Base-by-base conservation (phyloP, 2,888 invertebrate species). In the Liodrosophila aerea region DNA sequence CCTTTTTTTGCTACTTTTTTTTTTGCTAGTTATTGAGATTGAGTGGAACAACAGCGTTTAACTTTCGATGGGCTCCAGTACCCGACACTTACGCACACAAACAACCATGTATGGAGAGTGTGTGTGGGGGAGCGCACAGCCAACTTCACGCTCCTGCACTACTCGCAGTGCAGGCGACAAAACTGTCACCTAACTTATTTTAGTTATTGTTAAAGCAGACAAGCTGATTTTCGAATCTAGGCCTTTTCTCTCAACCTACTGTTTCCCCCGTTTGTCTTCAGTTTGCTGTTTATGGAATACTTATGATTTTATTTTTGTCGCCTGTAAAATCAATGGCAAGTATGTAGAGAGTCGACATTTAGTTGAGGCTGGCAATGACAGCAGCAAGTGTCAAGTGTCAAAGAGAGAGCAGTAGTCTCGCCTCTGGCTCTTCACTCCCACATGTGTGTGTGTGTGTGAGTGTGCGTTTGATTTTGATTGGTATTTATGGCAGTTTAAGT, bases 391-490 rank as follows among this genome's bases (percentile, higher is more conserved):
- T 71, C 61, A 36, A 65, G 61, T 56, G 61, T 29, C 44, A 53
- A 61, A 64, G 4, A 34, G 22, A 40, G 40, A 16, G 22, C 7
- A 12, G n/a, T 3, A 27, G 18, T 16, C 34, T 34, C 13, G 13
- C 12, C 15, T 3, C 34, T 1, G 22, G n/a, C n/a, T n/a, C 22
- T 22, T 29, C 29, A 11, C 33, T 33, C 37, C 8, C 18, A 5
- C 11, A 4, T 1, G 27, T 40, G 18, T n/a, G 15, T 41, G 53
- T 40, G 8, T 29, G 36, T 41, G 52, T 46, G 62, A 47, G 73
- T 66, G 78, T 85, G 87, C 86, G 85, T 76, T 87, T 88, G 89
- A 84, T 80, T 87, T 88, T 88, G 89, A 89, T 89, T 88, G 88
- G 88, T 89, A 89, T 89, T 89, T 89, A 89, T 89, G 81, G 87